These are phyloP conservation scores for Pyrrhosoma nymphula DNA, from an alignment of 2,888 invertebrate genomes.

Conservation along the genomic window DNA sequence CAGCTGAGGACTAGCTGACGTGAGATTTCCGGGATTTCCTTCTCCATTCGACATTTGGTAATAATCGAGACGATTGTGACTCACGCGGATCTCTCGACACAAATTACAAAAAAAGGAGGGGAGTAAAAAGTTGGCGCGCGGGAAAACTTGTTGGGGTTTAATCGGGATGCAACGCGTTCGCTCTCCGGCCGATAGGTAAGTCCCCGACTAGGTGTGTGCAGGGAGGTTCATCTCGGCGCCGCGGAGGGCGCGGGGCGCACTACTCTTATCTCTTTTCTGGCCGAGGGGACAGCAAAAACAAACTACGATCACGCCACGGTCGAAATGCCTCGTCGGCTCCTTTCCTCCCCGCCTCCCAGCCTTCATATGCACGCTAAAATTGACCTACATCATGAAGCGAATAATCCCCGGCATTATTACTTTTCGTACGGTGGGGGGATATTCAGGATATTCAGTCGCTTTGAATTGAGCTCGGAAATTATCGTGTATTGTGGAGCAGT, in stretches of 20 bases:
- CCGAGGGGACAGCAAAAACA: background rate
- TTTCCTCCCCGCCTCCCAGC: background rate
- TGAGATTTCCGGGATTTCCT: background rate
- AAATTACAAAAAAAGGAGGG: background rate
- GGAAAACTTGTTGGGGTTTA: background rate
- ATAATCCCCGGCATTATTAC: constrained; percentile 17
- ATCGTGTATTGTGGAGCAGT: background rate
- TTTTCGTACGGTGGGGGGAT: background rate
- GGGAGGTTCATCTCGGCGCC: background rate
- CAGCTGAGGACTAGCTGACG: background rate
- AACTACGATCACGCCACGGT: background rate
- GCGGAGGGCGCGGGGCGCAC: background rate
- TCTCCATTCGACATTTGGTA: background rate
- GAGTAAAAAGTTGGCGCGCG: background rate
- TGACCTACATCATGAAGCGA: constrained; percentile 15
- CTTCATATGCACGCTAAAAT: constrained; percentile 9
- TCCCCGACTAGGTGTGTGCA: background rate
- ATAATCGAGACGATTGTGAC: background rate
- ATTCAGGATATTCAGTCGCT: background rate
- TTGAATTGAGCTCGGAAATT: background rate
- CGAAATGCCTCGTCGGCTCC: background rate
- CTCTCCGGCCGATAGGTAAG: too few species aligned
- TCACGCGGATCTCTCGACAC: background rate
- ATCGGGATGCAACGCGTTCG: background rate
- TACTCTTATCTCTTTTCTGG: background rate